phyloP scores from a whole-genome alignment of 2,888 invertebrate species.

The Eupeodes luniger region DNA sequence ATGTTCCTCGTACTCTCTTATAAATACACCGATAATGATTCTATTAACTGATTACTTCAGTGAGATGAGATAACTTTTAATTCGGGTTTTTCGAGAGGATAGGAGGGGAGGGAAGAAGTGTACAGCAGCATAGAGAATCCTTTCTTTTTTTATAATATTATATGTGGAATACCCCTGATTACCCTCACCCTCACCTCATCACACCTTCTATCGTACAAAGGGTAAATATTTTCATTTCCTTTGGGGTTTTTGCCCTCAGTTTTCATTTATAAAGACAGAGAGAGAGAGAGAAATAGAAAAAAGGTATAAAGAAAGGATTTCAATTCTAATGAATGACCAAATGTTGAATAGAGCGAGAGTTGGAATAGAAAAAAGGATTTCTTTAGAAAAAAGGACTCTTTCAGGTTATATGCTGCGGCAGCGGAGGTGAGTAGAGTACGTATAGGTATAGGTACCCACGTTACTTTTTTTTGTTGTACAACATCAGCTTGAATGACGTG shows the following conservation, averaged over 20 bases:
- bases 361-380: constrained; percentile 33
- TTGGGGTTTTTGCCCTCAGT: constrained; percentile 46
- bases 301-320: constrained; percentile 31
- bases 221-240: constrained; percentile 57
- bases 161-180: constrained; percentile 16
- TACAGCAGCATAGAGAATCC: constrained; percentile 6
- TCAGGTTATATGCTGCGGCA: constrained; percentile 24
- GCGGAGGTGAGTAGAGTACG: background rate
- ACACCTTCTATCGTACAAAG: constrained; percentile 8
- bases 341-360: constrained; percentile 55
- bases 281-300: background rate
- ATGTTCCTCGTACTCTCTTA: constrained; percentile 38
- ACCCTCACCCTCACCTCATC: background rate
- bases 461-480: constrained; percentile 39
- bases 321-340: constrained; percentile 72
- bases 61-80: constrained; percentile 69
- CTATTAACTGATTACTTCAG: constrained; percentile 75
- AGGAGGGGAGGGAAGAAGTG: background rate
- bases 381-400: constrained; percentile 57
- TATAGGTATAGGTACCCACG: background rate
- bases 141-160: constrained; percentile 8
- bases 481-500: constrained; percentile 41
- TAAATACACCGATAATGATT: constrained; percentile 65
- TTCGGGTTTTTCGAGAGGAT: constrained; percentile 4
- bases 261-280: background rate